phyloP scores from a whole-genome alignment of 1,140 invertebrate species.

The Hyles euphorbiae region DNA sequence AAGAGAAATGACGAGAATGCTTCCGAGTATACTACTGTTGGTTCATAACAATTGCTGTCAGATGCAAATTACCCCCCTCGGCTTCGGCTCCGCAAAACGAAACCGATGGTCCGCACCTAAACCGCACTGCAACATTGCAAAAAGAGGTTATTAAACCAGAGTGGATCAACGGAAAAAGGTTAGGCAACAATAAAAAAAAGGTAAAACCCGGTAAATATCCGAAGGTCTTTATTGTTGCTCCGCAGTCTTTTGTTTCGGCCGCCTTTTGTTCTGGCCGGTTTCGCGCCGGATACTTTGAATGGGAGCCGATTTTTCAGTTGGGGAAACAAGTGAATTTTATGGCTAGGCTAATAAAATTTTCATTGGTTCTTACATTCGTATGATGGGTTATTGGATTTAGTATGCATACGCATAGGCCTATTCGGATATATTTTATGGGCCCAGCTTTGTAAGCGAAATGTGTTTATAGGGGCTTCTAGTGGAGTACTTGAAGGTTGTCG shows the following conservation, averaged over 20 bases:
- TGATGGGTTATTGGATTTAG: too few relatives aligned
- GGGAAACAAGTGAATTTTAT: constrained; percentile 29
- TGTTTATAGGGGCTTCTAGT: too few relatives aligned
- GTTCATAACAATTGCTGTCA: too few relatives aligned
- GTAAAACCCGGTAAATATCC: constrained; percentile 37
- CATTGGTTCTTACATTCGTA: too few relatives aligned
- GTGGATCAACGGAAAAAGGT: constrained; percentile 51
- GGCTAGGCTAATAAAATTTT: constrained; percentile 23
- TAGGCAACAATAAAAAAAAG: constrained; percentile 46
- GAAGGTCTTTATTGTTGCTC: constrained; percentile 37
- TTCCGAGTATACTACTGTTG: too few relatives aligned
- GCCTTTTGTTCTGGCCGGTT: constrained; percentile 30
- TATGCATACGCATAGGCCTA: too few relatives aligned
- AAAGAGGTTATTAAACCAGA: constrained; percentile 47
- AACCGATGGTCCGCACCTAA: constrained; percentile 28
- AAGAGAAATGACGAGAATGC: too few relatives aligned
- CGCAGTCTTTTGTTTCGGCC: constrained; percentile 35
- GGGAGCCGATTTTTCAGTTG: constrained; percentile 45
- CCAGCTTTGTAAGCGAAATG: too few relatives aligned
- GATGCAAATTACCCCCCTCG: too few relatives aligned
- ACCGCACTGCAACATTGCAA: constrained; percentile 29
- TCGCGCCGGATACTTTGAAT: constrained; percentile 35
- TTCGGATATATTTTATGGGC: too few relatives aligned
- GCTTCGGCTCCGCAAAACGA: too few relatives aligned
- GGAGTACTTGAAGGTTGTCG: too few relatives aligned